Base-by-base conservation (phyloP, 2,797 vertebrate genomes). In the Babyrousa celebensis region DNA sequence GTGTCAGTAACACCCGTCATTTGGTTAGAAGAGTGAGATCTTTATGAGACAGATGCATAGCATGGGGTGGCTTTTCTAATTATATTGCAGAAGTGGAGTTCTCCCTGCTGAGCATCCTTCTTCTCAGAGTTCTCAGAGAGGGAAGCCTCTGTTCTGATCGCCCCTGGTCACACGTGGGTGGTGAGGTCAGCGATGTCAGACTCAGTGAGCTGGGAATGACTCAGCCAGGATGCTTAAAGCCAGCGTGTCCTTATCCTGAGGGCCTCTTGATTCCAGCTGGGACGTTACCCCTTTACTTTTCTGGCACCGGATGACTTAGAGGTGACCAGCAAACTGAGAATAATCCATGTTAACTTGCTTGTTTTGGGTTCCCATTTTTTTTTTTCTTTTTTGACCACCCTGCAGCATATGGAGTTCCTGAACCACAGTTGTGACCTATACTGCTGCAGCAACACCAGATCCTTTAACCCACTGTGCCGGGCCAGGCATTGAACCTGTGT, bases 291-390 rank as follows among this genome's bases (percentile, higher is more conserved):
- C 15, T 21, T 96, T 16, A 25, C 17, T 96, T 94, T 54, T 32
- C 88, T 75, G 21, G 93, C 54, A 83, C 70, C 88, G 92, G 63
- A 67, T 94, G 89, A n/a, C 23, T 94, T 58, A 74, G 14, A 95
- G 36, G 68, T 75, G 97, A 95, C 43, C 65, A 97, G 36, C 90
- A 43, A 74, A 16, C 62, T 74, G 94, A 83, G 67, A 92, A 5
- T 17, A 79, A 62, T 91, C 43, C 56, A 20, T 1, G 0, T 67
- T 96, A 70, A 84, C 77, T 96, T 97, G 83, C 23, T 87, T 92
- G 87, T 72, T 78, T 96, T 95, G 70, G 16, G 5, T 93, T 97
- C 40, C 60, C 90, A 85, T 9, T 43, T 48, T 48, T 48, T 43
- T 48, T 48, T 48, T 48, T 48, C 43, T 48, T 48, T 10, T 48